phyloP scores from a whole-genome alignment of 1,140 invertebrate species.

The Nasonia longicornis region DNA sequence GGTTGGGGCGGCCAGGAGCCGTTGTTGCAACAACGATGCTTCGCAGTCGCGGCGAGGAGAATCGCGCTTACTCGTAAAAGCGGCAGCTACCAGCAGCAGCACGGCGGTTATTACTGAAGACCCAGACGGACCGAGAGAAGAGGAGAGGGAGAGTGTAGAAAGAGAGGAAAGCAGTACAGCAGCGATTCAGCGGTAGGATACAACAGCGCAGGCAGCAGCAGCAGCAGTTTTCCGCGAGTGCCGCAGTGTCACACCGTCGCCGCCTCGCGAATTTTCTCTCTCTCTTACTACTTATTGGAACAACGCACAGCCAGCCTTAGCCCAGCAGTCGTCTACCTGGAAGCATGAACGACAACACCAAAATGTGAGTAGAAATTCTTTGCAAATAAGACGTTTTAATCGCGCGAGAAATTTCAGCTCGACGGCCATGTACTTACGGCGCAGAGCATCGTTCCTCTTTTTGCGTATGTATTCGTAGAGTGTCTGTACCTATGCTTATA shows the following conservation, averaged over 20 bases:
- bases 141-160: too few relatives aligned
- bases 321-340: not conserved
- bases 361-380: conserved; percentile 36
- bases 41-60: not conserved
- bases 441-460: too few relatives aligned
- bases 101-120: not conserved
- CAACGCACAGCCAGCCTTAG: too few relatives aligned
- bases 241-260: not conserved
- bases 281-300: not conserved
- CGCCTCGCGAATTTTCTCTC: not conserved
- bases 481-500: too few relatives aligned
- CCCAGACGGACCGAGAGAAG: not conserved
- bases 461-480: too few relatives aligned
- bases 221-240: not conserved
- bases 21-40: conserved; percentile 2
- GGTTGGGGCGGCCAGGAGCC: not conserved
- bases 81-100: not conserved
- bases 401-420: too few relatives aligned
- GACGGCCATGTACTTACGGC: not conserved
- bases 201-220: not conserved
- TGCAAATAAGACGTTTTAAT: too few relatives aligned
- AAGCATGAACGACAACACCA: conserved; percentile 32
- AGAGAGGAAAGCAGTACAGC: not conserved
- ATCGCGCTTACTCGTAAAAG: not conserved
- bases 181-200: not conserved